Evolutionary conservation across 2,888 invertebrate genomes (phyloP), one percentile per base, ranked within the genome.

Genomic region (Thymelicus sylvestris): DNA sequence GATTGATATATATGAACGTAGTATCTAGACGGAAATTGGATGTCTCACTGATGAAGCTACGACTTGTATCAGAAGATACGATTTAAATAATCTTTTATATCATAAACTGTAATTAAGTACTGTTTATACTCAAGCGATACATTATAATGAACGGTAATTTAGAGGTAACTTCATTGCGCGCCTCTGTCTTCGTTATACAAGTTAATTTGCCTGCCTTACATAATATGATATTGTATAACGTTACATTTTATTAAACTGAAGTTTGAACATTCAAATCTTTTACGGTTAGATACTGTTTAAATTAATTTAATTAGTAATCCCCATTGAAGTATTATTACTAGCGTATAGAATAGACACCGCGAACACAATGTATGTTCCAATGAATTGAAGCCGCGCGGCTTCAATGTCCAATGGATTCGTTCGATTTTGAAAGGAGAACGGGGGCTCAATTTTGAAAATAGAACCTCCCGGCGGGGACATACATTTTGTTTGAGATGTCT

Each of bases 1-100:
- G 59, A 67, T 60, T 67, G 67, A 67, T 67, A 50, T 67, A 67
- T 31, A 31, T 39, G 60, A 15, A 48, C 48, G 48, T 39, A 13
- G 5, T 60, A 8, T 39, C 60, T 48, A 38, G 6, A 19, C 50
- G 67, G 67, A 60, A 31, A 67, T 60, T 67, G 19, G n/a, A 66
- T 39, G 65, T 63, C 44, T 15, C 44, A 19, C 8, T 12, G 57
- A 6, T 4, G 57, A 38, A 24, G 57, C 13, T 12, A 1, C 12
- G 13, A 31, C 15, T 55, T 57, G 57, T 57, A 31, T 38, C 31
- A 38, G 13, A 8, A 19, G 24, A 55, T 55, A 55, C 4, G 3
- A 57, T 13, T 57, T 57, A 57, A 57, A 57, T 57, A 13, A 57
- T 57, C 31, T 57, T 57, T 57, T 8, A 57, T 13, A 57, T 57